Base-by-base conservation (phyloP, 2,888 invertebrate species). In the Hypomecis punctinalis region DNA sequence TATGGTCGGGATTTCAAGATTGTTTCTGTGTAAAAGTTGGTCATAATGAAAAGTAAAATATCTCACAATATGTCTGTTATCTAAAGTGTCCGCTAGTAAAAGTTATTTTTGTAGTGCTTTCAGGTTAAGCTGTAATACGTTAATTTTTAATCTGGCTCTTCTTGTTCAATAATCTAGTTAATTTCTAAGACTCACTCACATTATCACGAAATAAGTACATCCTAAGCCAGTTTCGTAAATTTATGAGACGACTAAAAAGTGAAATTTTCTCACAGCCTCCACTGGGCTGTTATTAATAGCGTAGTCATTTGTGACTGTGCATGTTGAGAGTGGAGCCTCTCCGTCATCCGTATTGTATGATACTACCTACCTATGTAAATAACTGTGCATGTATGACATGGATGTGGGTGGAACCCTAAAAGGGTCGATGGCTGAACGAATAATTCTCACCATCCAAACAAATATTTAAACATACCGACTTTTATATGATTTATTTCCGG, bases 231-330 rank as follows among this genome's bases (percentile, higher is more conserved):
- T 23, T 23, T 23, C 23, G n/a, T 42, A 11, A 8, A 45, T 11
- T 46, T 47, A 39, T 13, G 36, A 10, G 13, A 23, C 5, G 23
- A n/a, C 8, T 33, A 13, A 40, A 47, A 56, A 53, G 45, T 45
- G 42, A 52, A 53, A 53, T 48, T 47, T 61, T 61, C 61, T 49
- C 61, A 61, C 54, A 54, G 53, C 60, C 37, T 48, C 10, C 13
- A 54, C 37, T 39, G 13, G 48, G 11, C n/a, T 5, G 13, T 53
- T 53, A 40, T 42, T 54, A 48, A 54, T 61, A 11, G 9, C 45
- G 35, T 49, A n/a, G 37, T 39, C 36, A 8, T 58, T 33, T 33
- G 48, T 35, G 33, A 40, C 40, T 48, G n/a, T 45, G 5, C 40
- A 35, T 47, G n/a, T 51, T 23, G 40, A 9, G 40, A 13, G 10